phyloP scores from a whole-genome alignment of 2,797 vertebrate species.

The Eutrigla gurnardus region DNA sequence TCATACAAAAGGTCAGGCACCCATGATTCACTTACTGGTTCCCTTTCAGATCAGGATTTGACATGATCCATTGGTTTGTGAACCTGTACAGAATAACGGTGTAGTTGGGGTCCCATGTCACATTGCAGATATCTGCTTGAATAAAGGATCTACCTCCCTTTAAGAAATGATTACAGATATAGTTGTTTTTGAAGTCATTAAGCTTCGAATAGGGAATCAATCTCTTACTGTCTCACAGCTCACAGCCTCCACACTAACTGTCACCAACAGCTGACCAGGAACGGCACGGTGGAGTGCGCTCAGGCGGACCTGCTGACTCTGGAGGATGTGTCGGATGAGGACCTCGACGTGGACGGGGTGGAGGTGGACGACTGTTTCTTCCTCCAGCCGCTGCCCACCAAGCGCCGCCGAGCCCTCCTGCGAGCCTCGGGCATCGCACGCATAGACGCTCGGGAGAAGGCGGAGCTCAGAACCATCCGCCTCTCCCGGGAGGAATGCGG shows the following conservation, averaged over 20 bases:
- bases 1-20: neutral
- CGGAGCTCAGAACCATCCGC: constrained; percentile 94
- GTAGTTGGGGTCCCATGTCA: no score
- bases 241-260: constrained; percentile 4
- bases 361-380: constrained; percentile 97
- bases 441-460: constrained; percentile 94
- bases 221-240: constrained; percentile 14
- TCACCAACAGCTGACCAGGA: constrained; percentile 89
- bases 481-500: constrained; percentile 95
- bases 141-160: neutral
- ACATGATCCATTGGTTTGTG: neutral
- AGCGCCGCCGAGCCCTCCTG: constrained; percentile 91
- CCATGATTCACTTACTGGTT: neutral
- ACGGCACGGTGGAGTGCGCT: constrained; percentile 92
- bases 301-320: constrained; percentile 92
- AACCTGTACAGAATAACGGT: no score
- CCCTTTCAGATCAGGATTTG: neutral
- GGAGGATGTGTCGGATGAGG: constrained; percentile 94
- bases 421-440: constrained; percentile 93
- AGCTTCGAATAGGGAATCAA: neutral
- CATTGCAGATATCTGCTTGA: neutral
- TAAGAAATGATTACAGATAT: neutral
- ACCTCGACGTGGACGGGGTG: constrained; percentile 92
- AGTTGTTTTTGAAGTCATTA: constrained; percentile 11
- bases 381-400: constrained; percentile 94